A percentile compares a stretch with the other conserved stretches of the same genome.
phyloP scores from a whole-genome alignment of 1,140 invertebrate genomes.

The Solen grandis region DNA sequence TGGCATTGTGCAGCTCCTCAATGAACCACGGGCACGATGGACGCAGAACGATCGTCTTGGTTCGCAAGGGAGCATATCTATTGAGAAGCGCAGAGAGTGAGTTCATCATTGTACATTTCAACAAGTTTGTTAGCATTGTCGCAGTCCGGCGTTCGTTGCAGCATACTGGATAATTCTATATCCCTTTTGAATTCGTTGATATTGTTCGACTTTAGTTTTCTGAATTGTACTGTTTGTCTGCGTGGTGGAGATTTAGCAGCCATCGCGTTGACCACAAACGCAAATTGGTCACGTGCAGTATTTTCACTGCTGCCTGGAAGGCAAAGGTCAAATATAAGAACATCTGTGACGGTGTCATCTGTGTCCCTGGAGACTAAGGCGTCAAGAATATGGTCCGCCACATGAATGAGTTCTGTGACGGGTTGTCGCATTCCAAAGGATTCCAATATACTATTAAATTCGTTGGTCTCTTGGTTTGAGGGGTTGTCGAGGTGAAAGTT shows the following conservation, averaged over 20 bases:
- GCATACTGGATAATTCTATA: not conserved
- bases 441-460: slow-evolving; percentile 6
- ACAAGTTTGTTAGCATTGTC: not conserved
- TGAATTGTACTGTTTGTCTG: slow-evolving; percentile 8
- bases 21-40: slow-evolving; percentile 13
- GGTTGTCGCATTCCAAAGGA: slow-evolving; percentile 39
- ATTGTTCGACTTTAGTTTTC: slow-evolving; percentile 9
- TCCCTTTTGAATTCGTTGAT: slow-evolving; percentile 1
- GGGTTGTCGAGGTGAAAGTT: slow-evolving; percentile 14
- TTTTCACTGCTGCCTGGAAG: slow-evolving; percentile 18
- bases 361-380: slow-evolving; percentile 29
- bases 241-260: slow-evolving; percentile 8
- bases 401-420: slow-evolving; percentile 9
- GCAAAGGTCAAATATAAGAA: slow-evolving; percentile 2
- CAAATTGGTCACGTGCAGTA: slow-evolving; percentile 22
- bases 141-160: not conserved
- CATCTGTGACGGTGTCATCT: slow-evolving; percentile 3
- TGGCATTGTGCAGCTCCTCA: slow-evolving; percentile 20
- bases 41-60: slow-evolving; percentile 23
- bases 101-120: slow-evolving; percentile 3
- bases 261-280: not conserved
- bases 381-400: slow-evolving; percentile 16
- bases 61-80: slow-evolving; percentile 10
- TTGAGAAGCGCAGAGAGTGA: not conserved
- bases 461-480: not conserved